These are phyloP conservation scores for Gadus macrocephalus DNA, from an alignment of 2,113 vertebrate genomes.

Conservation along the genomic window DNA sequence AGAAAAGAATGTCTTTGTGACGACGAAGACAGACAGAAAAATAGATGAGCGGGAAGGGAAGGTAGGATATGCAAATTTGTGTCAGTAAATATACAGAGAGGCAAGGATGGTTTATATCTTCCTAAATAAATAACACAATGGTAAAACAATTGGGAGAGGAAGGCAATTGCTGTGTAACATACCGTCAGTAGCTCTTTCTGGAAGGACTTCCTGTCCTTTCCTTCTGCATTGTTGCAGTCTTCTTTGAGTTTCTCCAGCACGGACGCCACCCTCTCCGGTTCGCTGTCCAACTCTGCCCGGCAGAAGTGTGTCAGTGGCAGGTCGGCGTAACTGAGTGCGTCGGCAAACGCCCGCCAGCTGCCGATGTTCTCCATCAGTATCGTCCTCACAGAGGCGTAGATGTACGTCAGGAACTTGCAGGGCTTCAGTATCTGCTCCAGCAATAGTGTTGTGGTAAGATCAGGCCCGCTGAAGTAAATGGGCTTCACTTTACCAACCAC, in stretches of 20 bases:
- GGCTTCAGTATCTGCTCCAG: slow-evolving; percentile 91
- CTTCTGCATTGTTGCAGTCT: slow-evolving; percentile 86
- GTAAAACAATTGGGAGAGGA: slow-evolving; percentile 2
- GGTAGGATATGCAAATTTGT: no score
- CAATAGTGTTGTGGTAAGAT: slow-evolving; percentile 82
- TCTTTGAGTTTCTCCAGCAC: slow-evolving; percentile 95
- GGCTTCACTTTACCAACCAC: slow-evolving; percentile 84
- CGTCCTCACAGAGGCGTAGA: slow-evolving; percentile 92
- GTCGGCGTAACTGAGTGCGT: slow-evolving; percentile 84
- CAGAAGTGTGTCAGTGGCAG: slow-evolving; percentile 86
- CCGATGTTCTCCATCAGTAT: slow-evolving; percentile 93
- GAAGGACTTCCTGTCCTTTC: slow-evolving; percentile 91
- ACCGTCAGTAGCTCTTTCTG: slow-evolving; percentile 95
- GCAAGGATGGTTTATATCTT: slow-evolving; percentile 8
- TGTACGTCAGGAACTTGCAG: slow-evolving; percentile 95
- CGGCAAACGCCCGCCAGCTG: slow-evolving; percentile 89
- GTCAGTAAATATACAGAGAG: background rate
- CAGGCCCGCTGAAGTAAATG: slow-evolving; percentile 78
- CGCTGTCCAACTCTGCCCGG: slow-evolving; percentile 84
- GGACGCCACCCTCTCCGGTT: slow-evolving; percentile 87
- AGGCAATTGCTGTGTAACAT: slow-evolving; percentile 52
- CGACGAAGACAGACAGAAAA: slow-evolving; percentile 12
- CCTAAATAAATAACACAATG: slow-evolving; percentile 6
- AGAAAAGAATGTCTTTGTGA: slow-evolving; percentile 5
- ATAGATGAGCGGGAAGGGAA: background rate